These are phyloP conservation scores for Capitulum mitella DNA, from an alignment of 2,888 invertebrate genomes.

Conservation along the genomic window DNA sequence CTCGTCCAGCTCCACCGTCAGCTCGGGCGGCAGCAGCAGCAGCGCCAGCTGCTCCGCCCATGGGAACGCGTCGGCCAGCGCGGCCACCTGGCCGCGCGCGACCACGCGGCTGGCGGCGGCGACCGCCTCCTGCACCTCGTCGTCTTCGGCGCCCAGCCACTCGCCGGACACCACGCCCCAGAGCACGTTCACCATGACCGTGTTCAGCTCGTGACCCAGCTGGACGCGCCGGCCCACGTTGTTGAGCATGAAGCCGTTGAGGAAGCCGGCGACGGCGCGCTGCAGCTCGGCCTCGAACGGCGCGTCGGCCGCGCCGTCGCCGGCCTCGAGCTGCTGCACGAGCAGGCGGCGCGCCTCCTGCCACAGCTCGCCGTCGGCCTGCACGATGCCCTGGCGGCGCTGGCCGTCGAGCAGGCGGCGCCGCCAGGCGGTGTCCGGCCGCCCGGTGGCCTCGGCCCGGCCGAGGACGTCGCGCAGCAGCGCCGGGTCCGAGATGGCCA, in stretches of 20 bases:
- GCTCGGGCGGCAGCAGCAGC: slow-evolving; percentile 16
- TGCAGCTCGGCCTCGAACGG: too few species aligned
- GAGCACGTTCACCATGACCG: slow-evolving; percentile 25
- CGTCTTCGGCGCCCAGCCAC: slow-evolving; percentile 11
- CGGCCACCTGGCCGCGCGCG: slow-evolving; percentile 4
- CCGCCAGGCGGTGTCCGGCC: slow-evolving; percentile 4
- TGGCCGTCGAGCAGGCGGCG: slow-evolving; percentile 15
- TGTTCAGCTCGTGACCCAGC: slow-evolving; percentile 25
- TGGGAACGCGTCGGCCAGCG: slow-evolving; percentile 23
- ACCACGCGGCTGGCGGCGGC: slow-evolving; percentile 13
- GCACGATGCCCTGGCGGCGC: slow-evolving; percentile 11
- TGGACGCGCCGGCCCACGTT: slow-evolving; percentile 17
- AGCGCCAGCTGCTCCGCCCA: slow-evolving; percentile 19
- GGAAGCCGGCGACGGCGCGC: slow-evolving; percentile 15
- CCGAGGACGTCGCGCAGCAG: slow-evolving; percentile 33
- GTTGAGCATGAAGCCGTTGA: not conserved
- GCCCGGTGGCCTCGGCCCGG: not conserved
- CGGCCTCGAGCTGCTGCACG: not conserved
- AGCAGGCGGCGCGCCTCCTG: slow-evolving; percentile 13
- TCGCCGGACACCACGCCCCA: slow-evolving; percentile 27
- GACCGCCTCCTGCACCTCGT: not conserved
- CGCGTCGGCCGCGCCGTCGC: too few species aligned
- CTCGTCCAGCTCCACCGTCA: not conserved
- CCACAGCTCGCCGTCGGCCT: slow-evolving; percentile 23
- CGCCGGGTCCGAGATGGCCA: slow-evolving; percentile 34